Evolutionary conservation across 2,113 vertebrate species (phyloP).

Genomic region (Glaucomys volans): DNA sequence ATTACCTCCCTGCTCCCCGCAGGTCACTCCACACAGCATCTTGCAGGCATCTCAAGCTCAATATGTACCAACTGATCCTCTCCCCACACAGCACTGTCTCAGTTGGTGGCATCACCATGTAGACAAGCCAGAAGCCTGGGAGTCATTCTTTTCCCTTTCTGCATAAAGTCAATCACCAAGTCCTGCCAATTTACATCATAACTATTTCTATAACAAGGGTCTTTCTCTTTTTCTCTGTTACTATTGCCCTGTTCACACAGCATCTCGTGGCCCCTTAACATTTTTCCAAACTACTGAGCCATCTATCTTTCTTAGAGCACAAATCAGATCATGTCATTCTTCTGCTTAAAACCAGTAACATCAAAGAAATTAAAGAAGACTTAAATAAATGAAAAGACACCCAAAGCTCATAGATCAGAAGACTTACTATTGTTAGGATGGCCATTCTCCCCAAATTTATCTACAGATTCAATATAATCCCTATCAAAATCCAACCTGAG

Average conservation of each 20-base stretch:
- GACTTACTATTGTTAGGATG: neutral
- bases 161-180: neutral
- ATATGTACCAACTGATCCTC: neutral
- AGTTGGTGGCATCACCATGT: neutral
- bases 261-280: neutral
- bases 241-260: neutral
- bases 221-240: neutral
- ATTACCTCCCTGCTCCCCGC: neutral
- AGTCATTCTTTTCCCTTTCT: neutral
- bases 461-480: neutral
- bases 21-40: neutral
- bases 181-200: neutral
- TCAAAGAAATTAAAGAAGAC: neutral
- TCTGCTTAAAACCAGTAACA: neutral
- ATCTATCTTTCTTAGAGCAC: neutral
- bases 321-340: neutral
- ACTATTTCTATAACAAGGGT: neutral
- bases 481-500: neutral
- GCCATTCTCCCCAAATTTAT: neutral
- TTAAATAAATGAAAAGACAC: neutral
- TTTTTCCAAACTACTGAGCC: neutral
- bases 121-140: neutral
- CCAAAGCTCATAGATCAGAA: neutral
- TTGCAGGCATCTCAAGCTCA: neutral
- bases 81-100: neutral